Conservation (phyloP, 2,113 vertebrate genomes). For the Noturus placidus region DNA sequence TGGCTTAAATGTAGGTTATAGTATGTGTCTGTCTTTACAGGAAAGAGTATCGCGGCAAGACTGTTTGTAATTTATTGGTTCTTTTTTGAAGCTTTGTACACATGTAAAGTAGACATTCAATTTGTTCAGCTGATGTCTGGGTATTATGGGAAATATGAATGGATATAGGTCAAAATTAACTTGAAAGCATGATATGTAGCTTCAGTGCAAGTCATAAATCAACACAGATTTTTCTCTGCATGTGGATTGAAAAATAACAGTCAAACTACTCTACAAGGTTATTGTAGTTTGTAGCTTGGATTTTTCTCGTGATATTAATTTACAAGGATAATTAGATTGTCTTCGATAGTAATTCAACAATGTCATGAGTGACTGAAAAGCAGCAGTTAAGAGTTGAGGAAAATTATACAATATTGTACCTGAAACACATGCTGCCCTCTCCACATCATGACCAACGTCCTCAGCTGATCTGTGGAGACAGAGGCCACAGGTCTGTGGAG, state of each 20-base stretch:
- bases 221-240: background rate
- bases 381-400: background rate
- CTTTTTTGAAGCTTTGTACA: background rate
- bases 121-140: background rate
- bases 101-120: background rate
- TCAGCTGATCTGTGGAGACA: conserved; percentile 44
- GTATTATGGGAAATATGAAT: background rate
- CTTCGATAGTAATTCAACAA: background rate
- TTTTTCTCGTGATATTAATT: background rate
- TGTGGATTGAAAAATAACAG: background rate
- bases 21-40: background rate
- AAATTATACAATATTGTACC: conserved; percentile 28
- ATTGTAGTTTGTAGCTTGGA: background rate
- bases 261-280: background rate
- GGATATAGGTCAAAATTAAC: background rate
- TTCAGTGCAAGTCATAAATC: background rate
- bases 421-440: conserved; percentile 20
- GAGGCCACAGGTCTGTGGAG: conserved; percentile 42
- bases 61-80: background rate
- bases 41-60: background rate
- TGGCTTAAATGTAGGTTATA: background rate
- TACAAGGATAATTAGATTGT: conserved; percentile 7
- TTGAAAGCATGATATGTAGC: background rate
- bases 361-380: background rate
- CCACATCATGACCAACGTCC: conserved; percentile 2